A percentile compares a stretch with the other conserved stretches of the same genome.
Conservation (phyloP, 2,888 invertebrate genomes). For the Volucella bombylans region DNA sequence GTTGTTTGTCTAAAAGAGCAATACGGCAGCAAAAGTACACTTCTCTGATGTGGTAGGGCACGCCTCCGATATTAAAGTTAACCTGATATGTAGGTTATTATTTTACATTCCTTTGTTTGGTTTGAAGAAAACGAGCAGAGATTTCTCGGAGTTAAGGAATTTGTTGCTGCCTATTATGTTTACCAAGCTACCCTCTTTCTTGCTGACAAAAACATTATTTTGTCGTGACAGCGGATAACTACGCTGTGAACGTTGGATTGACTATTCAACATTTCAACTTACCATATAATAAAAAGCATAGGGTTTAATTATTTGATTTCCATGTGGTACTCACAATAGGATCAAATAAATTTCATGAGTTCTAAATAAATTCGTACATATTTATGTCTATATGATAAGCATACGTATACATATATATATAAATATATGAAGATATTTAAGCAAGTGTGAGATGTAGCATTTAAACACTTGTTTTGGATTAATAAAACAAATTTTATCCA, state of each 20-base stretch:
- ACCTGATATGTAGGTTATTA: slow-evolving; percentile 68
- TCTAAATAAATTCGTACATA: too few relatives aligned
- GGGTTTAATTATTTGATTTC: slow-evolving; percentile 57
- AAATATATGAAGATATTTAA: too few relatives aligned
- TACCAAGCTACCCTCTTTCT: slow-evolving; percentile 54
- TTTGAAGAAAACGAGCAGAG: slow-evolving; percentile 53
- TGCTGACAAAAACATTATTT: slow-evolving; percentile 51
- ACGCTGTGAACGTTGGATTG: slow-evolving; percentile 51
- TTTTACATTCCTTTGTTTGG: slow-evolving; percentile 51
- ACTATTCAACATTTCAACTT: slow-evolving; percentile 67
- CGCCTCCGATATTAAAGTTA: slow-evolving; percentile 68
- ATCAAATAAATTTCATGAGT: neutral
- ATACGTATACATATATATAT: too few relatives aligned
- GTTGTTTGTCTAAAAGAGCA: slow-evolving; percentile 60
- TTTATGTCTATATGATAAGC: too few relatives aligned
- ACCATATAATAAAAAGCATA: slow-evolving; percentile 37
- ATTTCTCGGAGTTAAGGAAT: slow-evolving; percentile 64
- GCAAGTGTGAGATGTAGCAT: too few relatives aligned
- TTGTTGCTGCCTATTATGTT: slow-evolving; percentile 58
- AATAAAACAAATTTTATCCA: too few relatives aligned
- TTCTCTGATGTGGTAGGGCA: slow-evolving; percentile 56
- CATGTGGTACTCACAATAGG: slow-evolving; percentile 38
- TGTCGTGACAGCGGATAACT: slow-evolving; percentile 38
- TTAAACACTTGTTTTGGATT: too few relatives aligned
- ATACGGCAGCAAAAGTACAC: slow-evolving; percentile 61